Evolutionary conservation across 2,113 vertebrate genomes (phyloP).

Genomic region (Oncorhynchus clarkii): DNA sequence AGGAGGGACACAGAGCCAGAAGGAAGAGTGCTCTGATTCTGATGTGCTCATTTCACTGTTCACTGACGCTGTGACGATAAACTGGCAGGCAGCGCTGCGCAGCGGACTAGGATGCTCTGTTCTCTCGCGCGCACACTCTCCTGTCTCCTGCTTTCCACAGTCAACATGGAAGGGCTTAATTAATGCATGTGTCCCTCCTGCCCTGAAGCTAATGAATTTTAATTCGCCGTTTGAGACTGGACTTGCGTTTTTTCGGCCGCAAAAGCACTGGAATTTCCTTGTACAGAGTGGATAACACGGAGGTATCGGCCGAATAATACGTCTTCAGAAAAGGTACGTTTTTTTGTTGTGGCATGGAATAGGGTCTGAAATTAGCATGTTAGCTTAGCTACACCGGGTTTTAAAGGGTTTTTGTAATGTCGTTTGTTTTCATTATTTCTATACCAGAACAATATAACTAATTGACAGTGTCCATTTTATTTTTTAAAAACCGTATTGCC

Average conservation of each 20-base stretch:
- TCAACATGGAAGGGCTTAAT: slow-evolving; percentile 67
- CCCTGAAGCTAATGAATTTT: slow-evolving; percentile 56
- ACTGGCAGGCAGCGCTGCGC: slow-evolving; percentile 25
- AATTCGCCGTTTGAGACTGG: slow-evolving; percentile 45
- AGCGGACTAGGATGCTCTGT: slow-evolving; percentile 65
- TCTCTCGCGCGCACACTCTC: slow-evolving; percentile 65
- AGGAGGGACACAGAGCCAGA: slow-evolving; percentile 26
- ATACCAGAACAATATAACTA: slow-evolving; percentile 38
- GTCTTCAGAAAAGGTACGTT: slow-evolving; percentile 69
- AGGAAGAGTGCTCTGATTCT: slow-evolving; percentile 48
- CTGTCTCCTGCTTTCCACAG: slow-evolving; percentile 58
- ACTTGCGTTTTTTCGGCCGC: slow-evolving; percentile 34
- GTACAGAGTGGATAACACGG: slow-evolving; percentile 49
- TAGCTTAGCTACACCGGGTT: slow-evolving; percentile 56
- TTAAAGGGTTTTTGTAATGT: slow-evolving; percentile 15
- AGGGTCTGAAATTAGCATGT: slow-evolving; percentile 55
- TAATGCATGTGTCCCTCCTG: slow-evolving; percentile 46
- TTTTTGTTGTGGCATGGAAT: slow-evolving; percentile 17
- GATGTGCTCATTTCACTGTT: slow-evolving; percentile 56
- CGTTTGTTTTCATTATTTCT: slow-evolving; percentile 18
- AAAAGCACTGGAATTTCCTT: slow-evolving; percentile 44
- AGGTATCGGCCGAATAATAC: slow-evolving; percentile 45
- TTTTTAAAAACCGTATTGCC: not conserved
- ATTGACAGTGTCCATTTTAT: slow-evolving; percentile 5
- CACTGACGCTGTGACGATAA: slow-evolving; percentile 65